These are phyloP conservation scores for Chaenodraco wilsoni DNA, from an alignment of 2,797 vertebrate genomes.

Conservation along the genomic window DNA sequence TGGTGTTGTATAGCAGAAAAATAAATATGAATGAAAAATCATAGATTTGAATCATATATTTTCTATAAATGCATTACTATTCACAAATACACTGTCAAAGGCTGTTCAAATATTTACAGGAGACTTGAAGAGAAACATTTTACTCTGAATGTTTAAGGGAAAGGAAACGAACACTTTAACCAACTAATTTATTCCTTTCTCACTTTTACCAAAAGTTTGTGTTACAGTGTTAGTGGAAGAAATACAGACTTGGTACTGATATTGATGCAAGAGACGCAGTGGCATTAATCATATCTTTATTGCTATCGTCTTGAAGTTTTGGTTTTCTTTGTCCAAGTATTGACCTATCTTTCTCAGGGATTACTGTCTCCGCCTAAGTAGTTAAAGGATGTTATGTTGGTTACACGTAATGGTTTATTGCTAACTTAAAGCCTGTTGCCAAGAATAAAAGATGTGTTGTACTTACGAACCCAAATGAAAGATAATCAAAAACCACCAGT, in stretches of 20 bases:
- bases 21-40: background rate
- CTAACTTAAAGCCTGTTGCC: background rate
- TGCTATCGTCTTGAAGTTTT: background rate
- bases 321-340: background rate
- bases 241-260: background rate
- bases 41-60: background rate
- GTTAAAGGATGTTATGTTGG: background rate
- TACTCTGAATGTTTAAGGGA: conserved; percentile 29
- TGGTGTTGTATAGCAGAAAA: no score
- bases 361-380: background rate
- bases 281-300: background rate
- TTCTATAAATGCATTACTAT: background rate
- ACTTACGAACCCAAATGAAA: background rate
- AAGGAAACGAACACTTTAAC: background rate
- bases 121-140: background rate
- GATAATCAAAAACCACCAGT: background rate
- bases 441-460: background rate
- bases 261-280: background rate
- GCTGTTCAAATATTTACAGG: conserved; percentile 11
- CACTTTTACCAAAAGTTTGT: background rate
- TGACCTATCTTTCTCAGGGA: background rate
- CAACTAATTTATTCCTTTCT: background rate
- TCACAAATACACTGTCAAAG: background rate
- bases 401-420: background rate
- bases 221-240: background rate